Evolutionary conservation across 2,113 vertebrate species (phyloP), one percentile per base, ranked within the genome.

Genomic region (Okapia johnstoni): DNA sequence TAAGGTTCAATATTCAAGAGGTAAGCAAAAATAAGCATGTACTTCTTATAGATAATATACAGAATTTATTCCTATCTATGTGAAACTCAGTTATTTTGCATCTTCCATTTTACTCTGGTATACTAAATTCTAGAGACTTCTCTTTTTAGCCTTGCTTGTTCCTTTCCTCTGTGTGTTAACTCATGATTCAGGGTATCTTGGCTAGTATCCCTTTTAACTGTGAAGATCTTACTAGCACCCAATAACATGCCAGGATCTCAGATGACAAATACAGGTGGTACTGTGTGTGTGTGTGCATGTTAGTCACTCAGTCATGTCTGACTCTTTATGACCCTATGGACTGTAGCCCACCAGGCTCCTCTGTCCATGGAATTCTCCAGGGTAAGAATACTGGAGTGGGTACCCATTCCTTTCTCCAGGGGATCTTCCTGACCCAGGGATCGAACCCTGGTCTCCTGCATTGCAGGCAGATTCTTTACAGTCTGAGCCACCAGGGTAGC

Each of bases 1-100:
- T 99, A 93, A 99, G 99, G 52, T 99, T 99, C 98, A 99, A 99
- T 98, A 99, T 99, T 77, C 99, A 99, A 98, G 99, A 99, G 99
- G 99, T 99, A 97, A 98, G 99, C 85, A 60, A 17, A 90, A 76
- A 33, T 40, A 63, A 63, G 57, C 43, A 43, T 50, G 40, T 52
- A 23, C 43, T 95, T 92, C 84, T 94, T 80, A 48, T 46, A 54
- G 26, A 50, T 15, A 77, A 13, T 46, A 7, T 36, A 12, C 26
- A 54, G 28, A 66, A 52, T 70, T 52, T 81, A 43, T 84, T 93
- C 58, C 87, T 40, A 50, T 66, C 66, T 50, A 3, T 70, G 21
- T 88, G 28, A 96, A 91, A 91, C 36, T 55, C 52, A 50, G 10
- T 80, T 73, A 36, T 81, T 97, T 91, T 85, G 16, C 63, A 30